Conservation (phyloP, 92 coral and sea anemone species). For the Bergia puertoricense region DNA sequence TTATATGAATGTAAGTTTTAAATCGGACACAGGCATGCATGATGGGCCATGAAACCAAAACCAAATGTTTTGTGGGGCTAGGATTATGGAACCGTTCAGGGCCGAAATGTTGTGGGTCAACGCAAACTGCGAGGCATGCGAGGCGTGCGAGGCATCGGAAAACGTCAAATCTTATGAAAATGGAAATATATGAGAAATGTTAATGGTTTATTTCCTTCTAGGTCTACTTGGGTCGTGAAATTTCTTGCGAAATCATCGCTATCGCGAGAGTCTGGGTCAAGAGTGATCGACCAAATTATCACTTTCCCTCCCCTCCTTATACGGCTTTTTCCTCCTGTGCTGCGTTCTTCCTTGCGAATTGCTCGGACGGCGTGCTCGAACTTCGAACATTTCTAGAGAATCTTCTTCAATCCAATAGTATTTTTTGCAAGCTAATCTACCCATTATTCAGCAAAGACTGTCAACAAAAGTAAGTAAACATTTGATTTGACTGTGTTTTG, state of each 20-base stretch:
- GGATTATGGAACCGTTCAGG: too few relatives aligned
- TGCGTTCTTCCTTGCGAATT: constrained; percentile 24
- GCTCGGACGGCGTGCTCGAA: constrained; percentile 5
- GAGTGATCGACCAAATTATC: constrained; percentile 31
- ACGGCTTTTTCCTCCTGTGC: not conserved
- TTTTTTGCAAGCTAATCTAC: not conserved
- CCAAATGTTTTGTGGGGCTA: too few relatives aligned
- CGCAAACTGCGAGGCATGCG: not conserved
- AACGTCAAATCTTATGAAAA: not conserved
- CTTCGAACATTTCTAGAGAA: not conserved
- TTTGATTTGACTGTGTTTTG: constrained; percentile 2
- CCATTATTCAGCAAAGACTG: constrained; percentile 8
- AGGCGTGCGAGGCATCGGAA: not conserved
- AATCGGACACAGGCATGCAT: too few relatives aligned
- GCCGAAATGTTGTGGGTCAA: not conserved
- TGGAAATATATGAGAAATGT: too few relatives aligned
- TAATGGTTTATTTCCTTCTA: not conserved
- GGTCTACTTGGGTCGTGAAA: not conserved
- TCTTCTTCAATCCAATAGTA: constrained; percentile 27
- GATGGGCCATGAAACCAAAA: too few relatives aligned
- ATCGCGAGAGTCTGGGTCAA: constrained; percentile 24
- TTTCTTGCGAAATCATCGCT: not conserved
- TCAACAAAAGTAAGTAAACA: constrained; percentile 19
- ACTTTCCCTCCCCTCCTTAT: constrained; percentile 39
- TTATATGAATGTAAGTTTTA: too few relatives aligned